These are phyloP conservation scores for Piaya cayana DNA, from an alignment of 2,113 vertebrate genomes.

Conservation along the genomic window DNA sequence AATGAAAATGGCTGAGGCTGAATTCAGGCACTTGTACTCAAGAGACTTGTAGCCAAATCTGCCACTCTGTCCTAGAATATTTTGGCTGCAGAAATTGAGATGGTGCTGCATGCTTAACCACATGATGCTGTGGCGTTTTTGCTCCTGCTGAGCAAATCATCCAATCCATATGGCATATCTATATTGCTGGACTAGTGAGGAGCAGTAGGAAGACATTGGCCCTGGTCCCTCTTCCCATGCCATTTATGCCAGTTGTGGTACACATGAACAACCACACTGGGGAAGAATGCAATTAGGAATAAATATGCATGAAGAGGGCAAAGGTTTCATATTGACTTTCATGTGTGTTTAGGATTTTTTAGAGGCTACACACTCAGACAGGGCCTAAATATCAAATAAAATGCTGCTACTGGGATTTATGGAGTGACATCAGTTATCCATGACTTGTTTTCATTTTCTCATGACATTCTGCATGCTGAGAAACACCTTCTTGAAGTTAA, in stretches of 20 bases:
- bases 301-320: neutral
- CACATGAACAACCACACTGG: neutral
- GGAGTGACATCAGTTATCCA: neutral
- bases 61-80: neutral
- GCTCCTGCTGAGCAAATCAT: neutral
- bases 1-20: neutral
- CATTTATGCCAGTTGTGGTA: neutral
- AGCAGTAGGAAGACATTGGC: neutral
- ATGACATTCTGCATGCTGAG: neutral
- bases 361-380: neutral
- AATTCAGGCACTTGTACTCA: neutral
- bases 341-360: neutral
- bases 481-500: neutral
- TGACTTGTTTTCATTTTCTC: neutral
- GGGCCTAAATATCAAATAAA: neutral
- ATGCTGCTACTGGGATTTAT: neutral
- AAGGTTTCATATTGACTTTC: neutral
- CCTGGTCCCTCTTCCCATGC: neutral
- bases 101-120: rapidly evolving
- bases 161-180: neutral
- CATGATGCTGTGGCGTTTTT: neutral
- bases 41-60: neutral
- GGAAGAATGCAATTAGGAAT: neutral
- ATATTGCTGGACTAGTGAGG: neutral
- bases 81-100: neutral